Percentiles rank a stretch among this genome's conserved stretches.
Conservation (phyloP, 2,888 invertebrate species). For the Pyralis farinalis region DNA sequence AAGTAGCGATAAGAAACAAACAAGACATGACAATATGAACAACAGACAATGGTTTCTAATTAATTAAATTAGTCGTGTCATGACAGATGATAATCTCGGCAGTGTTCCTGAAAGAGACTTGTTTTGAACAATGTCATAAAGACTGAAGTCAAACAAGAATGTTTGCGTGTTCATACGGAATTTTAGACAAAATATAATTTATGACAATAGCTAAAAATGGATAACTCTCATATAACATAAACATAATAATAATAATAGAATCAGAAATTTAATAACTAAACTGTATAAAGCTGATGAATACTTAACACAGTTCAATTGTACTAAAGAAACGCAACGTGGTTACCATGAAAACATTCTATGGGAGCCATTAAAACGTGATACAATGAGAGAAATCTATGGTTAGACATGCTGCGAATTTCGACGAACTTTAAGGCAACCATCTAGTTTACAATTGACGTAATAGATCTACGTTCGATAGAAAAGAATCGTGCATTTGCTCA, state of each 20-base stretch:
- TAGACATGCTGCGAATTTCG: conserved; percentile 31
- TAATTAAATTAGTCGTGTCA: conserved; percentile 13
- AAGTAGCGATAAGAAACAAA: conserved; percentile 34
- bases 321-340: neutral
- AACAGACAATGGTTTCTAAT: conserved; percentile 16
- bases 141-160: too few relatives aligned
- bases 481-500: conserved; percentile 58
- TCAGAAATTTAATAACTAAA: too few relatives aligned
- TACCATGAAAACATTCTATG: neutral
- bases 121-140: neutral
- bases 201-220: too few relatives aligned
- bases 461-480: conserved; percentile 22
- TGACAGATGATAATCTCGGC: conserved; percentile 7
- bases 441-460: conserved; percentile 9
- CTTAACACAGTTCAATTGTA: neutral
- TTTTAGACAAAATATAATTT: too few relatives aligned
- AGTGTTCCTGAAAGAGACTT: neutral
- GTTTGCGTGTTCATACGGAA: too few relatives aligned
- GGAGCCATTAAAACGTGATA: conserved; percentile 23
- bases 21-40: conserved; percentile 27
- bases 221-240: too few relatives aligned
- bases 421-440: conserved; percentile 5
- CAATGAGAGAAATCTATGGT: conserved; percentile 33
- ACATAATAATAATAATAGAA: too few relatives aligned
- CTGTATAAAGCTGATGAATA: neutral